Evolutionary conservation across 2,888 invertebrate species (phyloP).

Genomic region (Pristionchus maxplancki): DNA sequence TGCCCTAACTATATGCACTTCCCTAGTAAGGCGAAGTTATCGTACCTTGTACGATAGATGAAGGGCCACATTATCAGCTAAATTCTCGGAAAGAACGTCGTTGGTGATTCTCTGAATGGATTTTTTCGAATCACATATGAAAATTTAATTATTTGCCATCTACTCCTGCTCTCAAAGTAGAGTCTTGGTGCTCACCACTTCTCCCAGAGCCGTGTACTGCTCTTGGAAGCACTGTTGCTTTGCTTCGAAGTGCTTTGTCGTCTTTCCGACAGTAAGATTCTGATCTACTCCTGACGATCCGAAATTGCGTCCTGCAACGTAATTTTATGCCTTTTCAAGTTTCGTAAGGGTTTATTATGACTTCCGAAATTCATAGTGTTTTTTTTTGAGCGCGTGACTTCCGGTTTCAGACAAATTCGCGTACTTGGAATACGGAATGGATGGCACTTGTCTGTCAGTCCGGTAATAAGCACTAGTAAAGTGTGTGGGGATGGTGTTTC

Average conservation of each 20-base stretch:
- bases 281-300: not conserved
- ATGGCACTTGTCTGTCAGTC: not conserved
- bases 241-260: not conserved
- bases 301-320: not conserved
- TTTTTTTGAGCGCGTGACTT: not conserved
- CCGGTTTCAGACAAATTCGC: not conserved
- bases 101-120: not conserved
- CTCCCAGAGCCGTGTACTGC: not conserved
- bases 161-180: too few relatives aligned
- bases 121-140: not conserved
- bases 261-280: not conserved
- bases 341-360: not conserved
- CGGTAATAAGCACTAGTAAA: not conserved
- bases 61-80: slow-evolving; percentile 38
- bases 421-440: not conserved
- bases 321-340: not conserved
- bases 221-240: slow-evolving; percentile 27
- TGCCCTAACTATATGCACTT: too few relatives aligned
- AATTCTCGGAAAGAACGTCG: slow-evolving; percentile 6
- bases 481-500: not conserved
- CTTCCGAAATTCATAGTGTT: not conserved
- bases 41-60: slow-evolving; percentile 38
- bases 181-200: not conserved
- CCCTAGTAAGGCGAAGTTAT: too few relatives aligned
- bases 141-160: too few relatives aligned